A percentile compares a stretch with the other conserved stretches of the same genome.
These are phyloP conservation scores for Beaufortia kweichowensis DNA, from an alignment of 2,113 vertebrate genomes.

Conservation along the genomic window DNA sequence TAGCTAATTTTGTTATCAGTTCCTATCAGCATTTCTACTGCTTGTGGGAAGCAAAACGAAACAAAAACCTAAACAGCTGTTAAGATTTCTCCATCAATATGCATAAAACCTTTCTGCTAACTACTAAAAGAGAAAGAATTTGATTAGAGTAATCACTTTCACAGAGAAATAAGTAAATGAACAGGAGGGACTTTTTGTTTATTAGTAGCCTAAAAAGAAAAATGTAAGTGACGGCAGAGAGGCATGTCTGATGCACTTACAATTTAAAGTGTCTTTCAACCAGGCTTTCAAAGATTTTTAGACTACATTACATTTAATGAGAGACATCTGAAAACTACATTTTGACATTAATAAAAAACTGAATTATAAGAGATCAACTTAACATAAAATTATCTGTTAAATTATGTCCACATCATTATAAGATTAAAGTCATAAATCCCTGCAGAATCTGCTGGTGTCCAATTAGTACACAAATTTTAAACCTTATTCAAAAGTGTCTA, in stretches of 20 bases:
- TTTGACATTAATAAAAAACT: constrained; percentile 75
- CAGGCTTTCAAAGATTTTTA: constrained; percentile 74
- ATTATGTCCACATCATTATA: constrained; percentile 82
- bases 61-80: not conserved
- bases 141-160: not conserved
- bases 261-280: constrained; percentile 75
- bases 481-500: constrained; percentile 78
- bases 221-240: constrained; percentile 11
- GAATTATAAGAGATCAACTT: constrained; percentile 80
- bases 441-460: constrained; percentile 76
- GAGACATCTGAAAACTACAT: constrained; percentile 79
- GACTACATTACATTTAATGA: constrained; percentile 81
- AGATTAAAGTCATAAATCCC: constrained; percentile 81
- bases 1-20: too few relatives aligned
- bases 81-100: not conserved
- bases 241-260: constrained; percentile 68
- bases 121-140: not conserved
- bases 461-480: constrained; percentile 80
- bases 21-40: not conserved
- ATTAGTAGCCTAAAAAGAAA: not conserved
- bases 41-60: not conserved
- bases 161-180: not conserved
- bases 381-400: constrained; percentile 82
- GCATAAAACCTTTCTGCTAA: constrained; percentile 10
- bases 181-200: not conserved